A percentile compares a stretch with the other conserved stretches of the same genome.
Conservation (phyloP, 1,140 invertebrate species). For the Telenomus remus region DNA sequence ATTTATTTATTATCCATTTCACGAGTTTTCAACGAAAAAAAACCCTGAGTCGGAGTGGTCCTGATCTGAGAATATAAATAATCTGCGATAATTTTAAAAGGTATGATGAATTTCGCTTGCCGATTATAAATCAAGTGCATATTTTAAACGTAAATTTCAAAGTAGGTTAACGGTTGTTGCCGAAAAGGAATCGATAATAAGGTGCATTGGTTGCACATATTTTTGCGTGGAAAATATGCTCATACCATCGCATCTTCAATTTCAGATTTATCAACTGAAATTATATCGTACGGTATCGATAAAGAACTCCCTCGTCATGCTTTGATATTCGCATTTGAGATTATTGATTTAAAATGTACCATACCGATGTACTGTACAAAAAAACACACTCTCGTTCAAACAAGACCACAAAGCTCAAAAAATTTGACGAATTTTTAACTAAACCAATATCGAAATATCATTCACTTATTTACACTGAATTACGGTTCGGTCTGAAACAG, state of each 20-base stretch:
- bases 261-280: slow-evolving; percentile 16
- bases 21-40: too few species aligned
- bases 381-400: neutral
- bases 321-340: neutral
- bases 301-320: too few species aligned
- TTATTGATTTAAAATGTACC: slow-evolving; percentile 14
- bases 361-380: too few species aligned
- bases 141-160: slow-evolving; percentile 53
- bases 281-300: neutral
- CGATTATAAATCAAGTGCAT: slow-evolving; percentile 48
- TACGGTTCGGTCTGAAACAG: neutral
- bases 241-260: slow-evolving; percentile 22
- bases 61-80: slow-evolving; percentile 44
- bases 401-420: too few species aligned
- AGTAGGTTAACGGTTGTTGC: slow-evolving; percentile 55
- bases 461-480: neutral
- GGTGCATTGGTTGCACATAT: slow-evolving; percentile 49
- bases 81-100: slow-evolving; percentile 34
- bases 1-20: too few species aligned
- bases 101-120: slow-evolving; percentile 32
- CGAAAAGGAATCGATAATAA: slow-evolving; percentile 49
- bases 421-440: slow-evolving; percentile 1
- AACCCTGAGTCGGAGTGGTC: slow-evolving; percentile 37
- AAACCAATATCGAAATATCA: neutral
- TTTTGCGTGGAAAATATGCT: slow-evolving; percentile 27